Evolutionary conservation across 2,113 vertebrate genomes (phyloP), one percentile per base, ranked within the genome.

Genomic region (Galeopterus variegatus): DNA sequence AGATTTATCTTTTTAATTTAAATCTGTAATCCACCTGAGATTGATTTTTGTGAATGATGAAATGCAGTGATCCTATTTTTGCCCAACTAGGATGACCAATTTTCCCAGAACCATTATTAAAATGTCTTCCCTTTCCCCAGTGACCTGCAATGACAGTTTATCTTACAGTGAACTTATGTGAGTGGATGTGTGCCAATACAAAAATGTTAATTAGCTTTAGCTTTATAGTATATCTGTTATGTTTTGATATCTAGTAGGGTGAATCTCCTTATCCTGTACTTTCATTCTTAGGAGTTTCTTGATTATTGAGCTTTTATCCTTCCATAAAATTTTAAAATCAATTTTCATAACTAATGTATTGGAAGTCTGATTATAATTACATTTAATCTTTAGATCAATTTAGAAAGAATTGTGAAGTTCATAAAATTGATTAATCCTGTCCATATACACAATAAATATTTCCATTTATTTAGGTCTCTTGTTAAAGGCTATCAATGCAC

Each of bases 1-100:
- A 94, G 19, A 67, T 62, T 73, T 85, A 73, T 82, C n/a, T 92
- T 62, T 82, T 82, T 24, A 41, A 83, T 48, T 92, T 88, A 69
- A 81, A 15, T 50, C 62, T 92, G 21, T 17, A 84, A 92, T 92
- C 28, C 7, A 18, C 8, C 31, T 94, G 23, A 72, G 19, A 58
- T 41, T 82, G 50, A 41, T 69, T 76, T 52, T 50, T 76, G 13
- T 88, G 12, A 41, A 28, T n/a, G 36, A 70, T n/a, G 36, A 70
- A 88, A 88, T 15, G 48, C 86, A 79, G 75, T 41, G 12, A 85
- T 36, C 5, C 60, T 18, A 73, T 56, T 72, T 64, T 4, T 14
- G 8, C 7, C 18, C 58, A 28, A 28, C 64, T 80, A 36, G 36
- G 69, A 60, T 86, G 73, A 75, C 18, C 73, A 73, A 1, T 36